A percentile compares a stretch with the other conserved stretches of the same genome.
These are phyloP conservation scores for Toxotes chatareus DNA, from an alignment of 2,113 vertebrate genomes.

Conservation along the genomic window DNA sequence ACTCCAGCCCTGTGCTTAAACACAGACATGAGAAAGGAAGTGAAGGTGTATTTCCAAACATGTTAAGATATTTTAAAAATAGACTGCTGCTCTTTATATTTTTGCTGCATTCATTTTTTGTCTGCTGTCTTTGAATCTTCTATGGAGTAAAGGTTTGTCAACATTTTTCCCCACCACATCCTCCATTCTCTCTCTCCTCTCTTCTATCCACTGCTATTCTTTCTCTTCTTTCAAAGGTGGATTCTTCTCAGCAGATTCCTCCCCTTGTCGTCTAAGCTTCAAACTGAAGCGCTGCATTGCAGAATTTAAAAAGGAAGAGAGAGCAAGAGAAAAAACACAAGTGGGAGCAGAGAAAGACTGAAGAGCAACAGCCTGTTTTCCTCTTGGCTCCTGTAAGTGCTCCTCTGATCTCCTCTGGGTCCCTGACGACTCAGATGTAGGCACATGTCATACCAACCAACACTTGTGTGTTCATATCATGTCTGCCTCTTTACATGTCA, in stretches of 20 bases:
- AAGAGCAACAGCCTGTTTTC: background rate
- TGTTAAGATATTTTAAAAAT: too few species aligned
- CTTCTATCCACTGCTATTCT: background rate
- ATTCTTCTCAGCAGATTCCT: background rate
- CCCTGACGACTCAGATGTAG: constrained; percentile 8
- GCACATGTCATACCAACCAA: constrained; percentile 3
- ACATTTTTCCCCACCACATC: background rate
- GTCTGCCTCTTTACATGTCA: background rate
- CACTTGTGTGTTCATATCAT: constrained; percentile 8
- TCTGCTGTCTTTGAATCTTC: too few species aligned
- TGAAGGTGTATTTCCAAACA: background rate
- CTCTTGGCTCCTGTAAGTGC: constrained; percentile 6
- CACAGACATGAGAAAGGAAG: background rate
- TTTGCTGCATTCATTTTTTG: too few species aligned
- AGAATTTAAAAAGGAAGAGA: constrained; percentile 5
- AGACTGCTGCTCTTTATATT: too few species aligned
- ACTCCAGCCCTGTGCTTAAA: background rate
- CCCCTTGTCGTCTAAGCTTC: background rate
- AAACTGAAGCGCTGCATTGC: background rate
- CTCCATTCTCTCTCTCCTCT: background rate
- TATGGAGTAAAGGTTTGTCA: too few species aligned
- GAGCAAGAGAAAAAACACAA: background rate
- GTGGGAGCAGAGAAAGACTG: background rate
- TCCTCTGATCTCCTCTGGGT: background rate
- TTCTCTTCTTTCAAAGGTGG: background rate